Conservation (phyloP, 2,113 vertebrate species). For the Nothoprocta perdicaria region DNA sequence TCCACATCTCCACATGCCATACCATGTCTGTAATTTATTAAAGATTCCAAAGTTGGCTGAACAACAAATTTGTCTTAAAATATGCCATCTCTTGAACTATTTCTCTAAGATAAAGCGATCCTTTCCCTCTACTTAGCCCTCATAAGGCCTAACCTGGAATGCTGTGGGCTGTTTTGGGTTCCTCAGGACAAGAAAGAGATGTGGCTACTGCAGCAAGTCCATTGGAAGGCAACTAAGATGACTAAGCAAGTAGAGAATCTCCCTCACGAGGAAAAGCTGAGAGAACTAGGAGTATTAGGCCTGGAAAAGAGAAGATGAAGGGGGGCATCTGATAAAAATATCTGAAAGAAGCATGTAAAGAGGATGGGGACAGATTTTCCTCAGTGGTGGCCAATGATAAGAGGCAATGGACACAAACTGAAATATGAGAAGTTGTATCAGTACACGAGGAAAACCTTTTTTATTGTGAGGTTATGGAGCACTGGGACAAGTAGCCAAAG, state of each 20-base stretch:
- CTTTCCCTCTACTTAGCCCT: no score
- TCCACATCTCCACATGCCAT: neutral
- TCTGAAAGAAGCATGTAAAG: neutral
- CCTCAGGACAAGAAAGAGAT: no score
- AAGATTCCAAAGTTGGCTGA: neutral
- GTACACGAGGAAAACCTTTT: no score
- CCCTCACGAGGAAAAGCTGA: neutral
- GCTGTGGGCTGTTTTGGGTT: no score
- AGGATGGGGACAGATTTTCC: neutral
- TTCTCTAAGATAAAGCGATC: neutral
- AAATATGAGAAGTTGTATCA: no score
- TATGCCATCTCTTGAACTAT: neutral
- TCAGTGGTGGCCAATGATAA: neutral
- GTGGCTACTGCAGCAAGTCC: no score
- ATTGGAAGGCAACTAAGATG: no score
- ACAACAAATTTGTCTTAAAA: conserved; percentile 6
- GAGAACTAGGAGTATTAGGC: neutral
- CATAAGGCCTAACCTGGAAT: no score
- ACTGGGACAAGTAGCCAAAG: no score
- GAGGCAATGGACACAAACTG: no score
- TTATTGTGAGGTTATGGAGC: no score
- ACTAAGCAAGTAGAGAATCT: neutral
- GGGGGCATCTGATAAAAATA: neutral
- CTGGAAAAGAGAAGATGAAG: neutral
- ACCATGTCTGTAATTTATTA: neutral